Base-by-base conservation (phyloP, 2,113 vertebrate genomes). In the Odontophorus gujanensis region DNA sequence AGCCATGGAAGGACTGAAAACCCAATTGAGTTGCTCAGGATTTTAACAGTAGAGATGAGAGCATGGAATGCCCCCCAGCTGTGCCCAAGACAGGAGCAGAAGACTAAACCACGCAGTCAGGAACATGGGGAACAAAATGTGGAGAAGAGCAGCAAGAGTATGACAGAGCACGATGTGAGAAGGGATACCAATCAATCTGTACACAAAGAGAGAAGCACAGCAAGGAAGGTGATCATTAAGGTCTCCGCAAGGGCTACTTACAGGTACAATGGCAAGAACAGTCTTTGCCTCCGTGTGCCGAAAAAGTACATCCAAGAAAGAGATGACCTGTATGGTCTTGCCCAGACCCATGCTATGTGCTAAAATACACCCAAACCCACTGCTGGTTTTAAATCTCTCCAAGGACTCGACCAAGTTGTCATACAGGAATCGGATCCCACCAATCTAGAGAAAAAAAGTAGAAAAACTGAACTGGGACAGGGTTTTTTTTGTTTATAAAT, bases 301-400 rank as follows among this genome's bases (percentile, higher is more conserved):
- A 95, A 99, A 98, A 81, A 99, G 98, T 95, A 99, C 98, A 87
- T 99, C 99, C 50, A 99, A 95, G 96, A 99, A 99, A 93, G 99
- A 99, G 97, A 99, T 99, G 97, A 99, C 99, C 97, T 99, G 99
- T 80, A 99, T 97, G 28, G 99, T 99, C 96, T 99, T 99, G 53
- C 99, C 99, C 85, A 99, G 95, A 43, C 99, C 99, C 99, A 99
- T 99, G 94, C 99, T 99, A 96, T 99, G 99, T 67, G 99, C 99
- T 69, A 99, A 98, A 95, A 99, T 99, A 96, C 99, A 99, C 91
- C 99, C 99, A 96, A 99, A 99, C 32, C 99, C 99, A 96, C 98
- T 99, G 97, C 99, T 99, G 97, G 97, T 98, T 96, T 99, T 98
- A 95, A 99, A 99, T 74, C 99, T 98, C 90, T 99, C 99, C 97